Conservation (phyloP, 2,797 vertebrate genomes). For the Staurois parvus region DNA sequence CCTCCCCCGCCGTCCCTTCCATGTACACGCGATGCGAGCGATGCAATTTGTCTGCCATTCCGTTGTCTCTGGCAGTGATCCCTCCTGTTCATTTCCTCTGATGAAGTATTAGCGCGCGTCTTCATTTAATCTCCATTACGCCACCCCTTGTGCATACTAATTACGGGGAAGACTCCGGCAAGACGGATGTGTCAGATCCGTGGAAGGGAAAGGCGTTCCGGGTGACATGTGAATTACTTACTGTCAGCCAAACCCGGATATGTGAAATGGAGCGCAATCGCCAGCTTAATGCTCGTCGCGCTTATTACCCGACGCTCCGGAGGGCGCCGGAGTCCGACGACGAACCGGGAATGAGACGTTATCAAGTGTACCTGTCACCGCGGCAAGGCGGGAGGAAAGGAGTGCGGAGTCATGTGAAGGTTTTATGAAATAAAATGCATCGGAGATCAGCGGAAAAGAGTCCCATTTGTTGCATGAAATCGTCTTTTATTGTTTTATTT, state of each 20-base stretch:
- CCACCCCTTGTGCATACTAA: slow-evolving; percentile 32
- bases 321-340: neutral
- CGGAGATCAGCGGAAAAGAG: no score
- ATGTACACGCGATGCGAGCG: slow-evolving; percentile 14
- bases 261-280: slow-evolving; percentile 4
- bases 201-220: slow-evolving; percentile 3
- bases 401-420: neutral
- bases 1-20: neutral
- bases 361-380: neutral
- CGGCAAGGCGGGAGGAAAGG: neutral
- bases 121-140: slow-evolving; percentile 51
- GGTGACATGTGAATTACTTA: slow-evolving; percentile 36
- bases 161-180: slow-evolving; percentile 5
- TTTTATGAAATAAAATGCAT: neutral
- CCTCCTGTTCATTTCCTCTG: slow-evolving; percentile 33
- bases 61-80: slow-evolving; percentile 7
- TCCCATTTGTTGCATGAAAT: no score
- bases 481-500: no score
- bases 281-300: neutral
- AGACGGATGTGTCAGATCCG: slow-evolving; percentile 21
- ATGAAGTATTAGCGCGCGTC: slow-evolving; percentile 32
- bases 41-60: slow-evolving; percentile 25
- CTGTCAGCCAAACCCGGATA: slow-evolving; percentile 10
- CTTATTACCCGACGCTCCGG: neutral
- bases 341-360: neutral